Conservation (phyloP, 2,888 invertebrate species). For the Pandemis corylana region DNA sequence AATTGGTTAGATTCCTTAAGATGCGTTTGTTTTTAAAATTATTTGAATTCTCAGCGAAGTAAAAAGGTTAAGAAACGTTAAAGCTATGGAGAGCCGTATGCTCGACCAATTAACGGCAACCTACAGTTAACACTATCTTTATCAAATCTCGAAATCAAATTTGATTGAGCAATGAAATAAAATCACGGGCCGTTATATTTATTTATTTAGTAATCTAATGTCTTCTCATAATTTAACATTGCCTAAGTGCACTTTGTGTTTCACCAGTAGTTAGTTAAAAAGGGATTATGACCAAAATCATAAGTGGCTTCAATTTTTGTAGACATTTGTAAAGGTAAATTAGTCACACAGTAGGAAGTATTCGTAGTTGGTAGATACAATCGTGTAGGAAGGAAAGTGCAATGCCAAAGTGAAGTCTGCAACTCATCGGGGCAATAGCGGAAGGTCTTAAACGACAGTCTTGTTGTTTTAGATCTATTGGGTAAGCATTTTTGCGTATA, state of each 20-base stretch:
- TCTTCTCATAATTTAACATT: too few relatives aligned
- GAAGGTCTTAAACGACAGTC: slow-evolving; percentile 7
- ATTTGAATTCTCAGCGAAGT: background rate
- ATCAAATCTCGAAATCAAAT: slow-evolving; percentile 19
- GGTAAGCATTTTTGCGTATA: background rate
- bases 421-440: background rate
- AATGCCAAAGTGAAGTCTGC: slow-evolving; percentile 14
- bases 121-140: slow-evolving; percentile 23
- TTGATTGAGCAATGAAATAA: slow-evolving; percentile 30
- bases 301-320: background rate
- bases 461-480: background rate
- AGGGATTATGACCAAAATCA: background rate
- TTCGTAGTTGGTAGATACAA: background rate
- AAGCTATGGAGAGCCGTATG: background rate
- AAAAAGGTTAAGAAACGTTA: slow-evolving; percentile 10
- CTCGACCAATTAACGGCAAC: slow-evolving; percentile 20
- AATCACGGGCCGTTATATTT: background rate
- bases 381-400: slow-evolving; percentile 13
- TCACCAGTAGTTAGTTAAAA: too few relatives aligned
- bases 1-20: background rate
- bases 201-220: background rate
- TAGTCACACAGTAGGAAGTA: background rate
- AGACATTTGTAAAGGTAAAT: background rate
- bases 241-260: too few relatives aligned
- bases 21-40: background rate